Base-by-base conservation (phyloP, 2,113 vertebrate genomes). In the Lophotis ruficrista region DNA sequence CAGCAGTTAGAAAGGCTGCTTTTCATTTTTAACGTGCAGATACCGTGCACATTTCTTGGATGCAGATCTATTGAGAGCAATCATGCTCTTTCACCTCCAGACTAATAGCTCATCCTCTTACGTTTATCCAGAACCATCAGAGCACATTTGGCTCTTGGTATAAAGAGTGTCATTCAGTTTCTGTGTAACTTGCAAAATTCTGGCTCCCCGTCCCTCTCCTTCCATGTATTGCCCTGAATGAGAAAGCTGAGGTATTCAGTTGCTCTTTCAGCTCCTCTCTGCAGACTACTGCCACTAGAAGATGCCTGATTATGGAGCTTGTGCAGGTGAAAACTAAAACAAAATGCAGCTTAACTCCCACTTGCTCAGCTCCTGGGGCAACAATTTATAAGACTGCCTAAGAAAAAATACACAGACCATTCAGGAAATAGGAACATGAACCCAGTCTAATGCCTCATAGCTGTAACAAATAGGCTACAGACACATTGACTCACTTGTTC, bases 151-250 rank as follows among this genome's bases (percentile, higher is more conserved):
- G n/a, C 15, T 72, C 23, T 56, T 72, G 18, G 31, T 73, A 57
- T 7, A 33, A 82, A 75, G 85, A 65, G 83, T 3, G 1, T 35
- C 4, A 66, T 77, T 81, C 8, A 0, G 0, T 8, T 88, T 91
- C 83, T 57, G 11, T 27, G 43, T 38, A 84, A 56, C 31, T 82
- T 65, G 47, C 15, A 76, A 83, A 89, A 92, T 66, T 86, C 62
- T 62, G 24, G 7, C 33, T 81, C 41, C 6, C 8, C 41, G 27
- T 87, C 38, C 13, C 4, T 0, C 0, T 92, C 47, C 16, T 14
- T 43, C 7, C 19, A 10, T 7, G 7, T 48, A 61, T 6, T 30
- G 25, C 8, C 14, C 10, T 51, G 10, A 70, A 7, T 9, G 38
- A 84, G 13, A 37, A 65, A 28, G 21, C 6, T 10, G 38, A 56